A percentile compares a stretch with the other conserved stretches of the same genome.
Evolutionary conservation across 2,113 vertebrate species (phyloP).

Genomic region (Ameiurus melas): DNA sequence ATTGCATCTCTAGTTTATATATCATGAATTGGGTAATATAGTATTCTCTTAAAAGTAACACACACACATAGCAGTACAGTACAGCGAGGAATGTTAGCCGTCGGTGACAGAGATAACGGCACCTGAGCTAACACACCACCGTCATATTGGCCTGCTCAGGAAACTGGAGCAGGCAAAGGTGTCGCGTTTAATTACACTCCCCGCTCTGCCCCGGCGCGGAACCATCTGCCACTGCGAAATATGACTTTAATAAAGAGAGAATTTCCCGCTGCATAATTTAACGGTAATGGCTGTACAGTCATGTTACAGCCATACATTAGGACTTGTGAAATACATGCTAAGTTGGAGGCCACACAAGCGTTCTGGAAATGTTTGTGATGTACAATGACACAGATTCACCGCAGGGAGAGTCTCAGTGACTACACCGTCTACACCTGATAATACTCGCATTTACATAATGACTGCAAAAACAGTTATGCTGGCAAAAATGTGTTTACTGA

Average conservation of each 20-base stretch:
- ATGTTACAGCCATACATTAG: constrained; percentile 57
- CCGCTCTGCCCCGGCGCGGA: constrained; percentile 49
- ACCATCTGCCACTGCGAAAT: constrained; percentile 61
- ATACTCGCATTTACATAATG: background rate
- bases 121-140: constrained; percentile 34
- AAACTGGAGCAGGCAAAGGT: constrained; percentile 57
- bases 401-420: constrained; percentile 34
- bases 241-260: constrained; percentile 59
- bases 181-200: constrained; percentile 60
- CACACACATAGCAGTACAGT: background rate
- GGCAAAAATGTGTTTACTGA: background rate
- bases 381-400: constrained; percentile 44
- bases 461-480: background rate
- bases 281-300: constrained; percentile 56
- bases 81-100: constrained; percentile 11
- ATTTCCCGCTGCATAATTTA: constrained; percentile 58
- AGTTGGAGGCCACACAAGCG: constrained; percentile 26
- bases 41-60: constrained; percentile 5
- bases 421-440: constrained; percentile 34
- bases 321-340: constrained; percentile 52
- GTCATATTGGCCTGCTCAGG: constrained; percentile 27
- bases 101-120: constrained; percentile 41
- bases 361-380: constrained; percentile 47
- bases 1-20: background rate
- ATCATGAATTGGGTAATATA: constrained; percentile 3